A percentile compares a stretch with the other conserved stretches of the same genome.
Conservation (phyloP, 53 echinoderm and acorn worm genomes). For the Actinopyga echinites region DNA sequence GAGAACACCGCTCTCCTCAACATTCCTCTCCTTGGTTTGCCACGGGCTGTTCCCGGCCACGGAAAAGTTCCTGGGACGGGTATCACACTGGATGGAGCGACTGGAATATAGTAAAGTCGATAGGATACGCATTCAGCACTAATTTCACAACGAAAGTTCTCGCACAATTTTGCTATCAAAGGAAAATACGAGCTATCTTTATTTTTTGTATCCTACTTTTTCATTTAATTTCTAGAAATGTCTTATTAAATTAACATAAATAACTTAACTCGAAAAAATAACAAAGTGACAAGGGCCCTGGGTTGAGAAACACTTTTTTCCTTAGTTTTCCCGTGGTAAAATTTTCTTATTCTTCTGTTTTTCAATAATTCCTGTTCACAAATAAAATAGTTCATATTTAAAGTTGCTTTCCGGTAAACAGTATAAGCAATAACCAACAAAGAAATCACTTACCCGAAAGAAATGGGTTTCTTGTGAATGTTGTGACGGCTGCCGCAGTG, state of each 20-base stretch:
- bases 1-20: slow-evolving; percentile 93
- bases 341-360: no score
- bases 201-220: no score
- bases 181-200: no score
- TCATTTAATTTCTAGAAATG: no score
- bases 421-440: neutral
- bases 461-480: slow-evolving; percentile 73
- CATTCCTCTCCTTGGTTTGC: slow-evolving; percentile 96
- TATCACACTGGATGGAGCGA: slow-evolving; percentile 78
- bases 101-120: slow-evolving; percentile 20
- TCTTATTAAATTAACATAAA: no score
- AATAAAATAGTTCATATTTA: no score
- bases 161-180: neutral
- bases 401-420: no score
- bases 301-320: no score
- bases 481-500: slow-evolving; percentile 37
- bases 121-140: neutral
- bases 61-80: slow-evolving; percentile 96
- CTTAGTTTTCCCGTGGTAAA: no score
- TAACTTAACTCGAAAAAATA: no score
- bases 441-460: slow-evolving; percentile 58
- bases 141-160: neutral
- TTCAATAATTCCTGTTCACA: no score
- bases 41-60: slow-evolving; percentile 90
- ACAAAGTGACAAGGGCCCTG: no score